Evolutionary conservation across 2,113 vertebrate genomes (phyloP).

Genomic region (Neomonachus schauinslandi): DNA sequence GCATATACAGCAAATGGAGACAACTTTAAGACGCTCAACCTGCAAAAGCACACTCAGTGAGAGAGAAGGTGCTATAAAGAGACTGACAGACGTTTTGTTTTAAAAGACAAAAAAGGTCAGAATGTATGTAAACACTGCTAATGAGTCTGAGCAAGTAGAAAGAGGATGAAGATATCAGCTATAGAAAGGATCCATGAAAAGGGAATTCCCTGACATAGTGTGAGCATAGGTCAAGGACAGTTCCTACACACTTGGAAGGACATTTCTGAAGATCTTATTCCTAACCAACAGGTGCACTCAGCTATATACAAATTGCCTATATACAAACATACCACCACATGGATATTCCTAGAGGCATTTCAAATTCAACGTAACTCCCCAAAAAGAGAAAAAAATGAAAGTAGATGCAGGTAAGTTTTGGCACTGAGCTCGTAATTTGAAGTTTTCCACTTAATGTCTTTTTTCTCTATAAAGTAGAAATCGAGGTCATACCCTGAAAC

Average conservation of each 20-base stretch:
- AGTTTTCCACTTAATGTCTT: background rate
- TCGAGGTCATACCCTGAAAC: background rate
- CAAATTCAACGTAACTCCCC: background rate
- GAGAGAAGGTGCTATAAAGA: background rate
- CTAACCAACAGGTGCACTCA: background rate
- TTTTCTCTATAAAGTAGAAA: background rate
- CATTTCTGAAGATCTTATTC: background rate
- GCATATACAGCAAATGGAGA: accelerated
- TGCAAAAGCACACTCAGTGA: background rate
- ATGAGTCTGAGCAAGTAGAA: background rate
- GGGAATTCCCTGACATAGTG: background rate
- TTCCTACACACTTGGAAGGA: background rate
- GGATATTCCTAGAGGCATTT: background rate
- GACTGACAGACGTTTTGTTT: background rate
- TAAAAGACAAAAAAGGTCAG: background rate
- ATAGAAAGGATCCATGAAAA: background rate
- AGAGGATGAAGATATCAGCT: background rate
- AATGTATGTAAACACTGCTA: background rate
- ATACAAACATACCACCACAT: background rate
- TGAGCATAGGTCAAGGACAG: background rate
- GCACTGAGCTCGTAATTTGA: background rate
- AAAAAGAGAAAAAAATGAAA: background rate
- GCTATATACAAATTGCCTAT: background rate
- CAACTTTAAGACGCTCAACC: background rate
- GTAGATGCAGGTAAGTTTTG: background rate